A percentile compares a stretch with the other conserved stretches of the same genome.
Conservation (phyloP, 2,113 vertebrate species). For the Oostethus manadensis region DNA sequence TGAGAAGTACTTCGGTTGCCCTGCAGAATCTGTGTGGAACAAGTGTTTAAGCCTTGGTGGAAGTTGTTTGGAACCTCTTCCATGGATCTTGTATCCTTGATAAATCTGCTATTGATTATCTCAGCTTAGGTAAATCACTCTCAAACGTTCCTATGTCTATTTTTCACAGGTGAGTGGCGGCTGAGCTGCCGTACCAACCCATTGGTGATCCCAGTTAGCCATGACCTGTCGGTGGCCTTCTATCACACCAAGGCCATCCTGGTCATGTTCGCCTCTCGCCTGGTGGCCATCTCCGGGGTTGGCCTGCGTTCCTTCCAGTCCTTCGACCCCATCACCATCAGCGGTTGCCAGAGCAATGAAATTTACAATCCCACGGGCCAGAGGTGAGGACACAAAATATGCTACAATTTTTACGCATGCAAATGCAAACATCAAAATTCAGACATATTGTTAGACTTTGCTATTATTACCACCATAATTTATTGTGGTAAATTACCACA, state of each 20-base stretch:
- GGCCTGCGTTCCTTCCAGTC: constrained; percentile 97
- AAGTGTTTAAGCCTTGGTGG: too few relatives aligned
- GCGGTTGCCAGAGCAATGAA: constrained; percentile 95
- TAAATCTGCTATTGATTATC: background rate
- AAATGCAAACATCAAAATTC: background rate
- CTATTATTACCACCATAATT: background rate
- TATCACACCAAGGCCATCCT: constrained; percentile 92
- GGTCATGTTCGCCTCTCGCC: constrained; percentile 84
- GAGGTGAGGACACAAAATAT: constrained; percentile 78
- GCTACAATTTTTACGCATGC: background rate
- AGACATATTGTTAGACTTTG: background rate
- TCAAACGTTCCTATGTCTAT: background rate
- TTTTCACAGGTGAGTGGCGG: constrained; percentile 84
- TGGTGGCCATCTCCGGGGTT: constrained; percentile 94
- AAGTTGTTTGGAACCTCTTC: too few relatives aligned
- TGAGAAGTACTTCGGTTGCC: too few relatives aligned
- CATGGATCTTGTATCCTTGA: too few relatives aligned
- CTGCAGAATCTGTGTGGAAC: too few relatives aligned
- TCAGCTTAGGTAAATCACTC: background rate
- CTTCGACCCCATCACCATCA: constrained; percentile 98
- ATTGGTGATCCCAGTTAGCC: constrained; percentile 93
- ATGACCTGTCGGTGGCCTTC: constrained; percentile 96
- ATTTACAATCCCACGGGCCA: constrained; percentile 93
- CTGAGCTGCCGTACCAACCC: constrained; percentile 97
- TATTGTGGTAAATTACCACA: background rate